Evolutionary conservation across 2,888 invertebrate genomes (phyloP), one percentile per base, ranked within the genome.

Genomic region (Trissonchulus sp.): DNA sequence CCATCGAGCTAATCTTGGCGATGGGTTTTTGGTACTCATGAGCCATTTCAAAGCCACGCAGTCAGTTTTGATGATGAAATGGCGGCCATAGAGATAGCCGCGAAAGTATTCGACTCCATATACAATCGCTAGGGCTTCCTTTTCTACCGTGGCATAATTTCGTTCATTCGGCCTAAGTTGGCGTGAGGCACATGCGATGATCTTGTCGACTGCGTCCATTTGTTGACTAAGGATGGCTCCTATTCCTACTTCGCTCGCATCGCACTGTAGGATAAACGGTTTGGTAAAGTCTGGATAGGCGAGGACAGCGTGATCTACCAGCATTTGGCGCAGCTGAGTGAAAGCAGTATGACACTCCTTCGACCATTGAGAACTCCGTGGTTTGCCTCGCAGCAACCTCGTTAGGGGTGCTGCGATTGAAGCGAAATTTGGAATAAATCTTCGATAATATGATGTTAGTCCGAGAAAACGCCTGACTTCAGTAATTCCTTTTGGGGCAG

Each of bases 1-100:
- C 87, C 87, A 88, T 62, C 87, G 75, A 0, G 84, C 84, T 0
- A 88, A 76, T 37, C 86, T 76, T 23, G 86, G 85, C n/a, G 82
- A 81, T 0, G 84, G 84, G 2, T 86, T 81, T 76, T 86, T 85
- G 1, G 86, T 62, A 0, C 80, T 78, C 77, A 85, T 8, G 0
- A 78, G 63, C 31, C 71, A 73, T 36, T 68, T 73, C 15, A 77
- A 71, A 0, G 78, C 76, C 23, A 65, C 73, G 62, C 77, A 77
- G 65, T 78, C 77, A 0, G 75, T 73, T 15, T 72, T 72, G 0
- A 77, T 60, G 0, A 71, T 30, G 30, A 73, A 69, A 18, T 77
- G 72, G 0, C 68, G 68, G 2, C 74, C 36, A 30, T 72, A 76
- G 0, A 78, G 30, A 38, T 74, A 76, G 0, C 69, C 73, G 8